Evolutionary conservation across 2,888 invertebrate genomes (phyloP).

Genomic region (Calameuta pallipes): DNA sequence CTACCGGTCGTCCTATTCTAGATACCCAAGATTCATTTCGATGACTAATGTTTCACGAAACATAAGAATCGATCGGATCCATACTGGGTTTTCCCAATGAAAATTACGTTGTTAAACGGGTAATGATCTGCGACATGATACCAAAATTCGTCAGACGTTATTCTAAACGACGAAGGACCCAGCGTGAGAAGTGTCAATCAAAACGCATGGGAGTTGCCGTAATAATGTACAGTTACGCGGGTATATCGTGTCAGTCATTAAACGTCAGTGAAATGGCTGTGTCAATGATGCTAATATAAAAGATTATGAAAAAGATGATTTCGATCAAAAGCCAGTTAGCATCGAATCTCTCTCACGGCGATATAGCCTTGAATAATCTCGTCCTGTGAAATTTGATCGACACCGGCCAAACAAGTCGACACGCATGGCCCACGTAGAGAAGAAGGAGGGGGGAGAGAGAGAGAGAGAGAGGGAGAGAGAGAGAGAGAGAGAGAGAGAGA

Average conservation of each 20-base stretch:
- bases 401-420: constrained; percentile 61
- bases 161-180: too few relatives aligned
- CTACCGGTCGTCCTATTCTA: neutral
- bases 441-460: constrained; percentile 11
- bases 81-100: neutral
- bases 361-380: constrained; percentile 54
- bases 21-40: neutral
- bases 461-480: constrained; percentile 23
- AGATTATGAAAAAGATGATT: neutral
- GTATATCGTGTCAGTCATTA: neutral
- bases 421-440: constrained; percentile 5
- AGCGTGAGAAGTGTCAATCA: neutral
- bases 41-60: neutral
- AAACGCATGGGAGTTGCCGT: neutral
- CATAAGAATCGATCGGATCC: too few relatives aligned
- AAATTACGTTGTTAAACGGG: neutral
- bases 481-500: constrained; percentile 24
- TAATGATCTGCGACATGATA: neutral
- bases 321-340: neutral
- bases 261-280: neutral
- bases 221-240: neutral
- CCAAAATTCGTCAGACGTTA: too few relatives aligned
- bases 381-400: constrained; percentile 64
- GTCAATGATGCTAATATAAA: neutral
- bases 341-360: neutral